Evolutionary conservation across 2,888 invertebrate species (phyloP), one percentile per base, ranked within the genome.

Genomic region (Drymonia ruficornis): DNA sequence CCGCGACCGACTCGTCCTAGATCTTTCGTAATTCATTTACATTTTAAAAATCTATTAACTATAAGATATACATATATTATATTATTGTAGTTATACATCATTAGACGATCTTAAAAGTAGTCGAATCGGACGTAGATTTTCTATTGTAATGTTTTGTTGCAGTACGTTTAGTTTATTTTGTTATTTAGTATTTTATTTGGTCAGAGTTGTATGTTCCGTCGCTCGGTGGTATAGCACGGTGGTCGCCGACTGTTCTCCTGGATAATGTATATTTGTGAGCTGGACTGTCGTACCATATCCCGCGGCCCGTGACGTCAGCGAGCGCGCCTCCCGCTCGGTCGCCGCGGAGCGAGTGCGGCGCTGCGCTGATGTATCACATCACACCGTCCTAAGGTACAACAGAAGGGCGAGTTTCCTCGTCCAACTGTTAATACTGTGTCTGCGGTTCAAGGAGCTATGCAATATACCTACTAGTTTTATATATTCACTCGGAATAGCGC

Each of bases 101-200:
- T 76, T 82, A 82, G 84, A 60, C 67, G 80, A 81, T 68, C 80
- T 81, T 82, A 83, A 82, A 81, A 69, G 78, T 89, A 89, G 87
- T 86, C 80, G 71, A 85, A 84, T 84, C 80, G 74, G 76, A 80
- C 80, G 80, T 86, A 84, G 78, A 70, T 71, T 78, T 80, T 83
- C 81, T 76, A 72, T 80, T 79, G 74, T 80, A 81, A 81, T 76
- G 74, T 83, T 89, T 87, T 84, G 89, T 90, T 89, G 86, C 83
- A 81, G 75, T 88, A 82, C 81, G 83, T 82, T 89, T 84, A 85
- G 85, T 87, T 80, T 73, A 80, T 86, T 84, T 87, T 90, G 91
- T 91, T 91, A 91, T 91, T 91, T 91, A 91, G 91, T 91, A 80
- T 91, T 90, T 89, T 91, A 91, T 86, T 83, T 85, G 76, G 77